Percentiles rank a stretch among this genome's conserved stretches.
Conservation (phyloP, 2,888 invertebrate genomes). For the Polymixis flavicincta region DNA sequence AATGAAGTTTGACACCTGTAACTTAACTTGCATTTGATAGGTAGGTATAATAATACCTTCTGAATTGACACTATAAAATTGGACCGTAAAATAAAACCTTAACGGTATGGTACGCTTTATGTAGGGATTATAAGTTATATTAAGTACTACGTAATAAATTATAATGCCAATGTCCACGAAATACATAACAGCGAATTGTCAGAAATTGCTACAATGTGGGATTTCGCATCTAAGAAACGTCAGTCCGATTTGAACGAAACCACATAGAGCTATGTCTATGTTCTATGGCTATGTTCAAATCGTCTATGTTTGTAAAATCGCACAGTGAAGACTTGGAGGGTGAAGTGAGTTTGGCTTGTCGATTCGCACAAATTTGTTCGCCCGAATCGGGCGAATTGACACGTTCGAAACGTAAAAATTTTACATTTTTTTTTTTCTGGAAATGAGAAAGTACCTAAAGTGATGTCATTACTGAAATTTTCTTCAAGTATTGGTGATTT, state of each 20-base stretch:
- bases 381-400: too few species aligned
- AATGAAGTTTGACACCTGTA: slow-evolving; percentile 19
- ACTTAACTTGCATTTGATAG: slow-evolving; percentile 5
- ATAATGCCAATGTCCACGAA: not conserved
- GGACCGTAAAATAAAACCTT: slow-evolving; percentile 30
- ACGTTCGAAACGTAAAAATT: too few species aligned
- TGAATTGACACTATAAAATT: slow-evolving; percentile 11
- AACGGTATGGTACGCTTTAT: not conserved
- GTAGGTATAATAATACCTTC: not conserved
- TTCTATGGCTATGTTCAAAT: too few species aligned
- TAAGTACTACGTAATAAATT: not conserved
- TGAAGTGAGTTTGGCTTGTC: too few species aligned
- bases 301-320: not conserved
- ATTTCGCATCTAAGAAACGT: not conserved
- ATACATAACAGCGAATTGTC: not conserved
- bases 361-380: too few species aligned
- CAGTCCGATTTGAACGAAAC: not conserved
- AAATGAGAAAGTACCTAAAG: too few species aligned
- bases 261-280: too few species aligned
- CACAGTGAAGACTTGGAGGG: too few species aligned
- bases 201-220: not conserved
- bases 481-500: too few species aligned
- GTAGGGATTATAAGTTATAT: not conserved
- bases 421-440: too few species aligned
- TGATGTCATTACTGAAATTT: too few species aligned